Base-by-base conservation (phyloP, 2,797 vertebrate genomes). In the Sebastes baramenuke region DNA sequence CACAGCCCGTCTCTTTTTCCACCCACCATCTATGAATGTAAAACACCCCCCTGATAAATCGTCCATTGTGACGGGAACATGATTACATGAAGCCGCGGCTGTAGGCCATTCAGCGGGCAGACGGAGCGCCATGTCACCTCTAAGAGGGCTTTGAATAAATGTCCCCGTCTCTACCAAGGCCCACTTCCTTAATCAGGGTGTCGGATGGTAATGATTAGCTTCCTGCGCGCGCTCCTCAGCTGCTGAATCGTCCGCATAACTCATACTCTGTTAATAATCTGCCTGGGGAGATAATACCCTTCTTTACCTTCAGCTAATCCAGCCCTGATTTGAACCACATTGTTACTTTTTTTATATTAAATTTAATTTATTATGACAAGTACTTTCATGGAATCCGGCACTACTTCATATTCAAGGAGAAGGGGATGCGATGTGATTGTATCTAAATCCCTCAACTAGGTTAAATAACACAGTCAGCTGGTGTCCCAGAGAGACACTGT, bases 161-260 rank as follows among this genome's bases (percentile, higher is more conserved):
- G 92, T 87, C 90, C 89, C 83, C 86, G 71, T 91, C 91, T 85
- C 86, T 25, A 81, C 88, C 91, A 89, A 92, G 93, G 90, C 91
- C 90, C 88, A 88, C 90, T 93, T 90, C 94, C 83, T 94, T 93
- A 94, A 95, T 94, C 94, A 93, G 87, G 77, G 89, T 91, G 91
- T 92, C 86, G 86, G 88, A 86, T 83, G 87, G 85, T 80, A 83
- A 91, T 93, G 92, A 95, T 94, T 94, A 94, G 92, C 93, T 94
- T 92, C 93, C 88, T 81, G 77, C 49, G 55, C 34, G 77, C 20
- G 79, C 79, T 84, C 55, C 88, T 65, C 82, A 30, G 80, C 71
- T 8, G 32, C 77, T 20, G 78, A 77, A 75, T 84, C 62, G 52
- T 75, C 84, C 25, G 12, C 81, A 86, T 85, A 84, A 89, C 81